Percentiles rank a stretch among this genome's conserved stretches.
phyloP scores from a whole-genome alignment of 2,113 vertebrate species.

The Panthera tigris region DNA sequence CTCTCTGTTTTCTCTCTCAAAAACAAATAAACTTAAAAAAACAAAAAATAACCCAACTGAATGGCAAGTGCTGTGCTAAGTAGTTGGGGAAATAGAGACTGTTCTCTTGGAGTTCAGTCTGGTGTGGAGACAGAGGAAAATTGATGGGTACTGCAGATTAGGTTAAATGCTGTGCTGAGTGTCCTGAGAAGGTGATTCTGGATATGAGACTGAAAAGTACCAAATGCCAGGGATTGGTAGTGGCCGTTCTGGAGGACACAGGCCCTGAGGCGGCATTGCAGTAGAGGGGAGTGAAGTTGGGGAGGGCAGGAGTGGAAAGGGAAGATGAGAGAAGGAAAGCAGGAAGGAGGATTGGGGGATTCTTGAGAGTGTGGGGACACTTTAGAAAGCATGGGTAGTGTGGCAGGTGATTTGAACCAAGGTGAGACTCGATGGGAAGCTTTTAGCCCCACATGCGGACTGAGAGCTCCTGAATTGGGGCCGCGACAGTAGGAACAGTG shows the following conservation, averaged over 20 bases:
- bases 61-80: not conserved
- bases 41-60: too few relatives aligned
- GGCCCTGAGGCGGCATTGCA: not conserved
- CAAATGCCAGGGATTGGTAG: not conserved
- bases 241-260: not conserved
- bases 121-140: not conserved
- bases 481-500: not conserved
- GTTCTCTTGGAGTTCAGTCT: not conserved
- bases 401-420: not conserved
- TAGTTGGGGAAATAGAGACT: not conserved
- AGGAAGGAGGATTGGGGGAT: not conserved
- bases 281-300: not conserved
- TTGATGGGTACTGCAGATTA: fast-evolving
- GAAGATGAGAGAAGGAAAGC: not conserved
- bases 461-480: not conserved
- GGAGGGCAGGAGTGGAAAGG: not conserved
- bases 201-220: not conserved
- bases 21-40: too few relatives aligned
- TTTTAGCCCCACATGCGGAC: not conserved
- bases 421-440: not conserved
- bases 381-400: not conserved
- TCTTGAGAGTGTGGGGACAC: not conserved
- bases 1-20: too few relatives aligned
- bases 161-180: not conserved
- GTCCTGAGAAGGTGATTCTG: not conserved